Evolutionary conservation across 1,140 invertebrate species (phyloP).

Genomic region (Lasioglossum albipes): DNA sequence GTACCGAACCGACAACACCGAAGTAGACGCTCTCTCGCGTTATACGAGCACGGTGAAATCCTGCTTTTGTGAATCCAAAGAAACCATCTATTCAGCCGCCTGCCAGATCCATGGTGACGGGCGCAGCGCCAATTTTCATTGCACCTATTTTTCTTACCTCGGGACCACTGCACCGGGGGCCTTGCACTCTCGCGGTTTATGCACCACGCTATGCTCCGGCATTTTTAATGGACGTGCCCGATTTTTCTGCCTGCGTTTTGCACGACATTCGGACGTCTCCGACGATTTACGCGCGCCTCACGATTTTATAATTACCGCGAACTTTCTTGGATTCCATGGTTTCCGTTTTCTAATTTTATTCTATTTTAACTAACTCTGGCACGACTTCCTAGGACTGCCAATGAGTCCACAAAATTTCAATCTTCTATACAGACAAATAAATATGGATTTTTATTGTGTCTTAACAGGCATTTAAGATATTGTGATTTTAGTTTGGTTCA

Average conservation of each 20-base stretch:
- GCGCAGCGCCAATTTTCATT: constrained; percentile 39
- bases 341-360: too few species aligned
- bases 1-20: too few species aligned
- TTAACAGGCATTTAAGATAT: too few species aligned
- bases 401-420: too few species aligned
- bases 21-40: constrained; percentile 4
- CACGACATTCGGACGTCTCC: neutral
- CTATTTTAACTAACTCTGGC: too few species aligned
- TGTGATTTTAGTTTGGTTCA: too few species aligned
- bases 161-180: too few species aligned
- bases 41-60: constrained; percentile 53
- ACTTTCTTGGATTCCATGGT: too few species aligned
- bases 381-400: too few species aligned
- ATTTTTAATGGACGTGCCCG: neutral
- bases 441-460: too few species aligned
- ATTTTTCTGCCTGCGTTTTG: constrained; percentile 23
- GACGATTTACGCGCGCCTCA: neutral
- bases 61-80: constrained; percentile 48
- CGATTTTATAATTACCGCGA: neutral
- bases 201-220: neutral
- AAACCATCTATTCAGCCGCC: constrained; percentile 53
- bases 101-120: constrained; percentile 34
- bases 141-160: constrained; percentile 1
- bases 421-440: too few species aligned
- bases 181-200: neutral